phyloP scores from a whole-genome alignment of 1,140 invertebrate genomes.

The Lineus longissimus region DNA sequence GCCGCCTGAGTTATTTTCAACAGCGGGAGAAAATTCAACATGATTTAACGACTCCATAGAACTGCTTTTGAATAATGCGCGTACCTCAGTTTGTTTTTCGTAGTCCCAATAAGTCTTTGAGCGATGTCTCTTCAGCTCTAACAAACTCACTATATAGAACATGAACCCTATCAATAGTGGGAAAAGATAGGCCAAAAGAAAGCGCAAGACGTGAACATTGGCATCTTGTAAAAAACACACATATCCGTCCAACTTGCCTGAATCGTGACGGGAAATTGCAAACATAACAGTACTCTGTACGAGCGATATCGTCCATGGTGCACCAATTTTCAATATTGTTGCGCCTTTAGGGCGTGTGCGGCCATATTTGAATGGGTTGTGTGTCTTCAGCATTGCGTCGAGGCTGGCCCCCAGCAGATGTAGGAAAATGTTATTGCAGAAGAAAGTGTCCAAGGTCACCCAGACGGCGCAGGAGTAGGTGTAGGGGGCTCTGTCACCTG shows the following conservation, averaged over 20 bases:
- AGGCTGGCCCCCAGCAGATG: slow-evolving; percentile 2
- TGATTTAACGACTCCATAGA: neutral
- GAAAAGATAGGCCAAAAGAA: neutral
- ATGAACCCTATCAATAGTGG: neutral
- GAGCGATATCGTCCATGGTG: neutral
- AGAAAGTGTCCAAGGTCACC: slow-evolving; percentile 5
- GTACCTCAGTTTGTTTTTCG: neutral
- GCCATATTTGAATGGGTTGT: slow-evolving; percentile 6
- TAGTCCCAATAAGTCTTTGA: neutral
- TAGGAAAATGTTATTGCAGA: slow-evolving; percentile 6
- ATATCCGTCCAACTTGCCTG: neutral
- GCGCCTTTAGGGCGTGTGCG: neutral
- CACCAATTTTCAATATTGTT: neutral
- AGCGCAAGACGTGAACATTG: neutral
- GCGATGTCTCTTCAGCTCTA: neutral
- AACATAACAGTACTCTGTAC: neutral
- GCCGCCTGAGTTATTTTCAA: neutral
- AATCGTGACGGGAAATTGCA: neutral
- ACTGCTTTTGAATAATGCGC: neutral
- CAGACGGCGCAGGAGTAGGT: neutral
- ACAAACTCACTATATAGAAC: neutral
- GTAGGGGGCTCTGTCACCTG: slow-evolving; percentile 1
- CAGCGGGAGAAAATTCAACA: neutral
- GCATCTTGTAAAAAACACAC: slow-evolving; percentile 5
- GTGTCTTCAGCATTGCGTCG: slow-evolving; percentile 3